These are phyloP conservation scores for Glyptemys insculpta DNA, from an alignment of 2,797 vertebrate species.

Conservation along the genomic window DNA sequence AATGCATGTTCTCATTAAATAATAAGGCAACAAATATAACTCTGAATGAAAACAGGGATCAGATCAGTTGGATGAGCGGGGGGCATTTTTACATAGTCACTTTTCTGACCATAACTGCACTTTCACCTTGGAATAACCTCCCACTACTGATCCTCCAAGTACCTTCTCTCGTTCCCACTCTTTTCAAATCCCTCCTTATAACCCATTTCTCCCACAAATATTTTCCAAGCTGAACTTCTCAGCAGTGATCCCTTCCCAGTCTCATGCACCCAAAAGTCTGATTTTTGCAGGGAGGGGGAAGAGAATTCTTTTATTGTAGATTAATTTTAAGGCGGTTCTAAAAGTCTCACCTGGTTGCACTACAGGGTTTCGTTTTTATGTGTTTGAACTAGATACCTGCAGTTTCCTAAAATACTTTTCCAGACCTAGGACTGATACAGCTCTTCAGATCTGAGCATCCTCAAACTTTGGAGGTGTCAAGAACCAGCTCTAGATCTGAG, in stretches of 20 bases:
- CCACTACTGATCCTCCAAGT: rapidly evolving
- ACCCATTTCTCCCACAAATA: rapidly evolving
- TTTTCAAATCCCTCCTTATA: background rate
- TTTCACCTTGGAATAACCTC: background rate
- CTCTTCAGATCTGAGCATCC: background rate
- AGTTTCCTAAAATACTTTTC: background rate
- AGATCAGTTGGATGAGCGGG: rapidly evolving
- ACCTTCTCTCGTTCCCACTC: background rate
- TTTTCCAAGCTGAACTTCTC: background rate
- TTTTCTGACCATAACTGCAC: background rate
- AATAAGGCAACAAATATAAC: background rate
- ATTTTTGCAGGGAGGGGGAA: rapidly evolving
- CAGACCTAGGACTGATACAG: background rate
- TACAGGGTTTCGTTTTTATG: rapidly evolving
- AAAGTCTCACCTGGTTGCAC: rapidly evolving
- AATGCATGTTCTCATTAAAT: background rate
- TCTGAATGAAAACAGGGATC: background rate
- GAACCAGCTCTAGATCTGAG: background rate
- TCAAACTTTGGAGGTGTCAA: background rate
- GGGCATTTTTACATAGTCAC: background rate
- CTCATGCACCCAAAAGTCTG: background rate
- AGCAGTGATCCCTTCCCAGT: background rate
- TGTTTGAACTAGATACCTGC: rapidly evolving
- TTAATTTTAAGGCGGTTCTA: rapidly evolving
- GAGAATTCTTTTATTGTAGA: rapidly evolving